Percentiles rank a stretch among this genome's conserved stretches.
Conservation (phyloP, 2,888 invertebrate genomes). For the Myopa tessellatipennis region DNA sequence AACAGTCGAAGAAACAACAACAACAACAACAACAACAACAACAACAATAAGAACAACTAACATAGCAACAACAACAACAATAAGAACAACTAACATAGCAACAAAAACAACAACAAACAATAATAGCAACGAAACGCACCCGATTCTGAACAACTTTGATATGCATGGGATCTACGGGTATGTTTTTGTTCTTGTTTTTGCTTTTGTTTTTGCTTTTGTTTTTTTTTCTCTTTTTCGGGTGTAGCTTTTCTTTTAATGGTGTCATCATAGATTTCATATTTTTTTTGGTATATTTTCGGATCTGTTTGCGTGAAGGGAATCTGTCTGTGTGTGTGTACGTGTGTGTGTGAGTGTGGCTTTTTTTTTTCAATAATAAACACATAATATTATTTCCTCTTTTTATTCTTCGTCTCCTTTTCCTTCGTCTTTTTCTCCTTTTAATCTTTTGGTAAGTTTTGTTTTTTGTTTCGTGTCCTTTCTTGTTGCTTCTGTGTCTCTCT, state of each 20-base stretch:
- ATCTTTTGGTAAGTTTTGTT: too few species aligned
- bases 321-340: conserved; percentile 20
- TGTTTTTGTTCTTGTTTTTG: background rate
- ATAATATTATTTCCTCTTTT: background rate
- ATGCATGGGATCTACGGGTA: too few species aligned
- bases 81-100: too few species aligned
- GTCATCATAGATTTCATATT: conserved; percentile 30
- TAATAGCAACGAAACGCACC: too few species aligned
- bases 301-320: background rate
- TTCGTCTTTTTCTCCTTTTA: background rate
- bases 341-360: conserved; percentile 3
- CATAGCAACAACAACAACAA: too few species aligned
- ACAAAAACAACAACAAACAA: too few species aligned
- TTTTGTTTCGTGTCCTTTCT: background rate
- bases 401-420: background rate
- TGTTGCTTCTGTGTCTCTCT: background rate
- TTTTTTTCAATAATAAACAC: background rate
- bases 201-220: too few species aligned
- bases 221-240: background rate
- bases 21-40: too few species aligned
- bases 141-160: too few species aligned
- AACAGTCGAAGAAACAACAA: too few species aligned
- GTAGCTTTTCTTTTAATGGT: conserved; percentile 10
- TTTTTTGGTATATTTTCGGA: background rate
- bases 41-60: too few species aligned